Evolutionary conservation across 2,888 invertebrate genomes (phyloP).

Genomic region (Vandiemenella viatica): DNA sequence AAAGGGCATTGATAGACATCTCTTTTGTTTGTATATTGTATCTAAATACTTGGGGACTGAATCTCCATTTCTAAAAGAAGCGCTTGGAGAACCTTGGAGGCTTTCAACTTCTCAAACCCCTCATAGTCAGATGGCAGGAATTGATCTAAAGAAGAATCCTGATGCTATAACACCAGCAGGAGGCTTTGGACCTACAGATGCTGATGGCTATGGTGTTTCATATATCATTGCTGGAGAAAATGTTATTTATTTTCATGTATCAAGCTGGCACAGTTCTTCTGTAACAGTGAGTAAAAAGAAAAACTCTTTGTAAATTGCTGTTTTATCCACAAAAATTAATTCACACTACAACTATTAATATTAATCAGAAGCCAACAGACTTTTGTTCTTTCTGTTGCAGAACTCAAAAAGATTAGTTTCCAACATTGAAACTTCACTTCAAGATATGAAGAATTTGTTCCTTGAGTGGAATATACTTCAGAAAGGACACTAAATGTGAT

Average conservation of each 20-base stretch:
- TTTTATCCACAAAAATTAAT: too few relatives aligned
- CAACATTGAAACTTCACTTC: too few relatives aligned
- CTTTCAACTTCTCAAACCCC: slow-evolving; percentile 97
- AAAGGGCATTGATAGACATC: slow-evolving; percentile 89
- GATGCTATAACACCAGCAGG: slow-evolving; percentile 90
- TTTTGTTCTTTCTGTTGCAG: too few relatives aligned
- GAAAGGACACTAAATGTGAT: too few relatives aligned
- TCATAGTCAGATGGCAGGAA: slow-evolving; percentile 81
- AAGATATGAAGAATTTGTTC: too few relatives aligned
- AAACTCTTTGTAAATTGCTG: too few relatives aligned
- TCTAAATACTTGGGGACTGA: slow-evolving; percentile 94
- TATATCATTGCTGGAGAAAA: slow-evolving; percentile 97
- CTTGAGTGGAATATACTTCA: too few relatives aligned
- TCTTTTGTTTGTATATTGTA: slow-evolving; percentile 96
- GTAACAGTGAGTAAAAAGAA: slow-evolving; percentile 73
- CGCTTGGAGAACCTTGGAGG: slow-evolving; percentile 94
- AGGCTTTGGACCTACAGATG: slow-evolving; percentile 96
- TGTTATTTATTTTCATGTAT: slow-evolving; percentile 92
- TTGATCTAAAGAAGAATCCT: slow-evolving; percentile 78
- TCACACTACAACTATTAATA: too few relatives aligned
- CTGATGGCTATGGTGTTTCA: slow-evolving; percentile 97
- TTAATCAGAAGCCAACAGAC: too few relatives aligned
- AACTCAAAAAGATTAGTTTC: too few relatives aligned
- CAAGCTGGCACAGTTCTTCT: slow-evolving; percentile 78
- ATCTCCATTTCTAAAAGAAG: slow-evolving; percentile 83